phyloP scores from a whole-genome alignment of 2,888 invertebrate genomes.

The Himalopsyche tibetana region DNA sequence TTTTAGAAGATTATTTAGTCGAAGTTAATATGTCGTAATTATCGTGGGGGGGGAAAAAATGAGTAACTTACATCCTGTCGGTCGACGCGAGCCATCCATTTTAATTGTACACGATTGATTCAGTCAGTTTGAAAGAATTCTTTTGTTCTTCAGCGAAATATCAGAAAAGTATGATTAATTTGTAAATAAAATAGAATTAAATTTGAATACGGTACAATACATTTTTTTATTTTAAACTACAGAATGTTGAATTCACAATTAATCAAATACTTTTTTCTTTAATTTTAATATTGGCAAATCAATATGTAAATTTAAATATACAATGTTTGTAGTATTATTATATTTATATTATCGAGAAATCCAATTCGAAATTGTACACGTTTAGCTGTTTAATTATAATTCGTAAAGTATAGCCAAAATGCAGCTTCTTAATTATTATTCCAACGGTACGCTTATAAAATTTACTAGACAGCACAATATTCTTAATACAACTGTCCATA shows the following conservation, averaged over 20 bases:
- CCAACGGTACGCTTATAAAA: slow-evolving; percentile 36
- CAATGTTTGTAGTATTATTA: neutral
- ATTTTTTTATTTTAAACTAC: neutral
- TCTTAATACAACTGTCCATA: slow-evolving; percentile 32
- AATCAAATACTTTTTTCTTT: no score
- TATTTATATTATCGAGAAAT: slow-evolving; percentile 14
- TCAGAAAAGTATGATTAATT: slow-evolving; percentile 11
- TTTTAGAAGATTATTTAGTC: slow-evolving; percentile 1
- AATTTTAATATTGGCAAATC: no score
- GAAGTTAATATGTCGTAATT: neutral
- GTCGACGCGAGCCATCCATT: slow-evolving; percentile 19
- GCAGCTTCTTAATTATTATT: slow-evolving; percentile 27
- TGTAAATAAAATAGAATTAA: slow-evolving; percentile 16
- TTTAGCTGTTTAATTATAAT: neutral
- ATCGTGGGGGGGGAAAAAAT: neutral
- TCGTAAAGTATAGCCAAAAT: slow-evolving; percentile 2
- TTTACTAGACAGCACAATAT: slow-evolving; percentile 19
- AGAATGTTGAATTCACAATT: no score
- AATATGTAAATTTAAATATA: no score
- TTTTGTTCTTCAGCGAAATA: neutral
- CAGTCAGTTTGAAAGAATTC: slow-evolving; percentile 9
- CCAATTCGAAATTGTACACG: neutral
- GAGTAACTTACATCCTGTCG: neutral
- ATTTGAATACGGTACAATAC: slow-evolving; percentile 28
- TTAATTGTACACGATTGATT: slow-evolving; percentile 11